These are phyloP conservation scores for Cynopterus sphinx DNA, from an alignment of 2,797 vertebrate species.

Conservation along the genomic window DNA sequence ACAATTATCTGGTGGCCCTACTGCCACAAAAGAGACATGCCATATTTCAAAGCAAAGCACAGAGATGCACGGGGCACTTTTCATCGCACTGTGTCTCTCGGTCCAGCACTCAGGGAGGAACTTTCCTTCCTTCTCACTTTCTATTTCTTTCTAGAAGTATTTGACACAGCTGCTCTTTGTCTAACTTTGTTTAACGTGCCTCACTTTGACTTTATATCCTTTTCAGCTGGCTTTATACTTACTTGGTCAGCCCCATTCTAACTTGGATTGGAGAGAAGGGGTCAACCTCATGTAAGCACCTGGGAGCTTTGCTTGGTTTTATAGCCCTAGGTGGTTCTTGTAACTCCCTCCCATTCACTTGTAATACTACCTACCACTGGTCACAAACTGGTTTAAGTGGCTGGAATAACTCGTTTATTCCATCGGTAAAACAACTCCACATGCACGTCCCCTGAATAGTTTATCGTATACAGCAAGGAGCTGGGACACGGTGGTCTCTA, in stretches of 20 bases:
- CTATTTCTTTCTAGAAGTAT: conserved; percentile 5
- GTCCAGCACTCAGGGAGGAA: background rate
- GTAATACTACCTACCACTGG: background rate
- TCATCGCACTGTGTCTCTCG: background rate
- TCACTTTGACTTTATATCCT: background rate
- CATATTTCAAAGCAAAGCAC: background rate
- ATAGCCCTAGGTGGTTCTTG: background rate
- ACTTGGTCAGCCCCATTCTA: background rate
- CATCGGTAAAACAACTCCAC: background rate
- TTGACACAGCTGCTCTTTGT: background rate
- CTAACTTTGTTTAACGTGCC: background rate
- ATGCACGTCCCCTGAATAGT: background rate
- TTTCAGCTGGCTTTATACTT: background rate
- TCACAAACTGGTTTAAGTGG: background rate
- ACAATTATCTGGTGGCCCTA: background rate
- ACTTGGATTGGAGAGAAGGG: background rate
- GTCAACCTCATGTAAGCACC: background rate
- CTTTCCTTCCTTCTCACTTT: background rate
- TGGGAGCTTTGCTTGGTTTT: background rate
- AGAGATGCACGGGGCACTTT: background rate
- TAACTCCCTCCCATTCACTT: background rate
- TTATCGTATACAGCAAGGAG: background rate
- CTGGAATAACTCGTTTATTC: background rate
- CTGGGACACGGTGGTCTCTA: background rate
- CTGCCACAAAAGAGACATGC: background rate